Evolutionary conservation across 1,140 invertebrate genomes (phyloP).

Genomic region (Procambarus clarkii): DNA sequence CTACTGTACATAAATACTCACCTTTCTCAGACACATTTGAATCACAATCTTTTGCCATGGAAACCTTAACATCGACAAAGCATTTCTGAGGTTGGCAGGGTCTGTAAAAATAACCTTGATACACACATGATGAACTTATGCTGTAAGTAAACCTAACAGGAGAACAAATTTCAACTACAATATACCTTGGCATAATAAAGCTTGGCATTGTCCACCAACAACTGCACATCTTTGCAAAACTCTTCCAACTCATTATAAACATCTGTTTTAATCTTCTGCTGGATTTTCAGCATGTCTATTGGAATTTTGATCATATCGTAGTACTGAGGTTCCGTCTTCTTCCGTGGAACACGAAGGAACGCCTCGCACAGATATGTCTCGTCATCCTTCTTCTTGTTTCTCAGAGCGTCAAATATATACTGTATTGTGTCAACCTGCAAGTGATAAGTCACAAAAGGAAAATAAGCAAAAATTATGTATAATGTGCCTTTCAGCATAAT

Average conservation of each 20-base stretch:
- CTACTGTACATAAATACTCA: slow-evolving; percentile 74
- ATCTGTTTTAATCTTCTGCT: slow-evolving; percentile 74
- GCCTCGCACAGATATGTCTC: slow-evolving; percentile 93
- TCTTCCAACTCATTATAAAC: slow-evolving; percentile 89
- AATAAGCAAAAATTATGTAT: background rate
- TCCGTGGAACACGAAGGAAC: slow-evolving; percentile 94
- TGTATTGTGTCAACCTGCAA: slow-evolving; percentile 77
- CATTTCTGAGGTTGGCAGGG: slow-evolving; percentile 74
- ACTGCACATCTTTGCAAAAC: slow-evolving; percentile 88
- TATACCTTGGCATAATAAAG: slow-evolving; percentile 88
- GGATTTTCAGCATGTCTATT: slow-evolving; percentile 76
- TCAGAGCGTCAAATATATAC: slow-evolving; percentile 92
- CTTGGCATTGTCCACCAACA: slow-evolving; percentile 93
- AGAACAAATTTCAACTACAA: background rate
- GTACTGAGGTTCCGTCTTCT: slow-evolving; percentile 91
- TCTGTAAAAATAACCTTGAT: too few species aligned
- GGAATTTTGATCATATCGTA: slow-evolving; percentile 79
- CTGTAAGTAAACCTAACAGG: slow-evolving; percentile 79
- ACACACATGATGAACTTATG: too few species aligned
- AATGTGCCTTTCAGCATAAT: background rate
- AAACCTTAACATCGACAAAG: too few species aligned
- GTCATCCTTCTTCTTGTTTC: slow-evolving; percentile 94
- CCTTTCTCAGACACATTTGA: too few species aligned
- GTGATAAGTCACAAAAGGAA: background rate
- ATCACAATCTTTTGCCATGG: too few species aligned